Evolutionary conservation across 1,140 invertebrate genomes (phyloP).

Genomic region (Teleogryllus occipitalis): DNA sequence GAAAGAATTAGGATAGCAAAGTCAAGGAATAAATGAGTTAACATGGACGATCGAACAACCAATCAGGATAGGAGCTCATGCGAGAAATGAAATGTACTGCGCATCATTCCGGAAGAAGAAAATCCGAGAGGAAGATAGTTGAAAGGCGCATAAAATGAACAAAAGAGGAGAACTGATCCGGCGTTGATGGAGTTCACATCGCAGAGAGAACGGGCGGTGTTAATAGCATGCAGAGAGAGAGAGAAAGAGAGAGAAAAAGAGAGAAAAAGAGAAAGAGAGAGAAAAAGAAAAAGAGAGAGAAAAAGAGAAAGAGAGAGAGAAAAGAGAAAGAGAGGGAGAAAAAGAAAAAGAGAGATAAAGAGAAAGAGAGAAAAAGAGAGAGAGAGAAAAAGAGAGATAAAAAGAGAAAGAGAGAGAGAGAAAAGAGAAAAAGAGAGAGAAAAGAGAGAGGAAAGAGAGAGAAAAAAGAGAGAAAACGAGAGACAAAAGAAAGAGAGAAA

Average conservation of each 20-base stretch:
- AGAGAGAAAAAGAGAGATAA: neutral
- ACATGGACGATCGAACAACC: no score
- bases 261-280: neutral
- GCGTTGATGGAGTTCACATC: no score
- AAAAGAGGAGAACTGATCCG: neutral
- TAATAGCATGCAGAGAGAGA: no score
- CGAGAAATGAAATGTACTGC: no score
- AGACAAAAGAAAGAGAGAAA: neutral
- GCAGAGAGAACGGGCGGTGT: no score
- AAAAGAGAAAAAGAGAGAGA: neutral
- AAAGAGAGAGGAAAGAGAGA: neutral
- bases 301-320: neutral
- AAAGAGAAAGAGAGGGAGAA: neutral
- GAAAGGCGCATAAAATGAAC: no score
- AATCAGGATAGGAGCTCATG: no score
- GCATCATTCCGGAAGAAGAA: no score
- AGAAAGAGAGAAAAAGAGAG: neutral
- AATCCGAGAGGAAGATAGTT: no score
- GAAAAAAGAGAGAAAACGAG: neutral
- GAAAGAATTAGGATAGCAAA: no score
- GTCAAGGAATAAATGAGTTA: no score
- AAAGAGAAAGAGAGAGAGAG: neutral
- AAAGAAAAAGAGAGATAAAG: no score
- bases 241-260: neutral
- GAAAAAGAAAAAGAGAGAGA: conserved; percentile 1